Percentiles rank a stretch among this genome's conserved stretches.
Conservation (phyloP, 2,888 invertebrate genomes). For the Macropis europaea region DNA sequence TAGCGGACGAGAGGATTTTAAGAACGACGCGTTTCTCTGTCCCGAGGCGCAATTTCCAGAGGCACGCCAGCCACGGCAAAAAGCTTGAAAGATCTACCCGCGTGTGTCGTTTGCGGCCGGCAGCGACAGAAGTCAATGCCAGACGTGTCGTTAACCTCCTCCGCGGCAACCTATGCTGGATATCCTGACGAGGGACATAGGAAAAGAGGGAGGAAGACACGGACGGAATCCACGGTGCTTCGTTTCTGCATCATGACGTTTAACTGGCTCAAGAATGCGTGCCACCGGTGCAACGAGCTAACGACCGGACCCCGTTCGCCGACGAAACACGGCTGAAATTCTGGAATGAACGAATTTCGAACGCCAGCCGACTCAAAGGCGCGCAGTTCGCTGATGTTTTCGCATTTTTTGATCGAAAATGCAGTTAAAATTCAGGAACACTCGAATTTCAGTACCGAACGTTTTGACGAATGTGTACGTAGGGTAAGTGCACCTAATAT, state of each 20-base stretch:
- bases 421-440: too few species aligned
- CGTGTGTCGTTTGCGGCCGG: conserved; percentile 60
- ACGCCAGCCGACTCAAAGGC: too few species aligned
- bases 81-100: conserved; percentile 57
- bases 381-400: too few species aligned
- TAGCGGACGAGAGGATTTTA: conserved; percentile 5
- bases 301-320: too few species aligned
- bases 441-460: too few species aligned
- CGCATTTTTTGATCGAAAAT: too few species aligned
- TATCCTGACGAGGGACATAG: conserved; percentile 46
- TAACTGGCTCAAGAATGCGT: conserved; percentile 49
- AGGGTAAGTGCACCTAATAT: too few species aligned
- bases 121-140: conserved; percentile 66
- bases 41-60: conserved; percentile 56
- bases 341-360: too few species aligned
- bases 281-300: not conserved
- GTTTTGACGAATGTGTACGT: too few species aligned
- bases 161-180: conserved; percentile 58
- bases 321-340: not conserved
- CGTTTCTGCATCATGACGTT: conserved; percentile 41
- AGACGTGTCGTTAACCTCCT: conserved; percentile 66
- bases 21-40: conserved; percentile 32
- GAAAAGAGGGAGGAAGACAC: conserved; percentile 40
- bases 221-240: conserved; percentile 44
- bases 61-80: conserved; percentile 50